phyloP scores from a whole-genome alignment of 2,888 invertebrate species.

The Apamea epomidion region DNA sequence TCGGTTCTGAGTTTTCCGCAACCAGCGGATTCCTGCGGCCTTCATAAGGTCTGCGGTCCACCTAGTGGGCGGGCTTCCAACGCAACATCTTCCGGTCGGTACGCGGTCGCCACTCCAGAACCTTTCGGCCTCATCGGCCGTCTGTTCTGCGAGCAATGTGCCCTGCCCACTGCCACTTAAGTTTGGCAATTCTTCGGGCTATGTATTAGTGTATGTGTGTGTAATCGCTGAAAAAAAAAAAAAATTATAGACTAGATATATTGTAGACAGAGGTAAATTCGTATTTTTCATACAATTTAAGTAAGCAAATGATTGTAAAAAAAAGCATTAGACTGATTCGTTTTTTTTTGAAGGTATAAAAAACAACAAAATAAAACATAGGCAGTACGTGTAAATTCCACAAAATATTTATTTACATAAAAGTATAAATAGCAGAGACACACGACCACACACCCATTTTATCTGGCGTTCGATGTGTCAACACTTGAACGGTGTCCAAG shows the following conservation, averaged over 20 bases:
- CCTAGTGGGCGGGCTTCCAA: no score
- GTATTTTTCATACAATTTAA: neutral
- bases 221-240: neutral
- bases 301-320: neutral
- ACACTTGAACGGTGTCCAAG: constrained; percentile 73
- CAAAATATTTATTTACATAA: neutral
- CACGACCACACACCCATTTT: constrained; percentile 34
- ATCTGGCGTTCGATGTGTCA: constrained; percentile 64
- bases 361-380: neutral
- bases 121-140: no score
- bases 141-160: no score
- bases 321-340: neutral
- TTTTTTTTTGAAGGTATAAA: neutral
- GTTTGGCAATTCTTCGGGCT: no score
- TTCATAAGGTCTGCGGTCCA: no score
- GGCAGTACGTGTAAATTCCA: neutral
- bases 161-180: no score
- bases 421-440: constrained; percentile 23
- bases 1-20: no score
- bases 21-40: no score
- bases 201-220: no score
- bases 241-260: neutral
- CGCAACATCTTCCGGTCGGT: no score
- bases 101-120: no score
- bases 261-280: neutral